Conservation (phyloP, 2,888 invertebrate genomes). For the Heteropelma amictum region DNA sequence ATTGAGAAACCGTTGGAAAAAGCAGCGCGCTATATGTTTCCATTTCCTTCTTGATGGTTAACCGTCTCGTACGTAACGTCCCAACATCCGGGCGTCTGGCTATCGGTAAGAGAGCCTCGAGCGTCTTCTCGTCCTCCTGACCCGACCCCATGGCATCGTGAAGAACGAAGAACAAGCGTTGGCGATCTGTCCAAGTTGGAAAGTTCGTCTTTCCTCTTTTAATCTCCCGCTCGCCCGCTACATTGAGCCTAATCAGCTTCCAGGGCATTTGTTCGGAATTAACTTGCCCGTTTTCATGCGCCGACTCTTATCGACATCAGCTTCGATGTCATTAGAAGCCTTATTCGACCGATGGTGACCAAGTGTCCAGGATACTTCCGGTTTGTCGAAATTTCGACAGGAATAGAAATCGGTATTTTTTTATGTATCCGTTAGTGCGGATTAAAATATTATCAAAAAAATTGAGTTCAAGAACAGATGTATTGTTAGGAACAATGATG, state of each 20-base stretch:
- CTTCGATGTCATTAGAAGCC: too few relatives aligned
- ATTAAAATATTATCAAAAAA: too few relatives aligned
- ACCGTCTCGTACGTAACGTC: neutral
- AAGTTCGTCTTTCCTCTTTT: too few relatives aligned
- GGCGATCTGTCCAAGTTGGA: slow-evolving; percentile 35
- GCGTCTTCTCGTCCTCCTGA: slow-evolving; percentile 52
- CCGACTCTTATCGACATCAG: neutral
- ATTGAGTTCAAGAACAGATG: too few relatives aligned
- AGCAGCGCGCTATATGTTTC: neutral
- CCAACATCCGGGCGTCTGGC: slow-evolving; percentile 24
- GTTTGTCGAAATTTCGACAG: too few relatives aligned
- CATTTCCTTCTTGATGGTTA: slow-evolving; percentile 27
- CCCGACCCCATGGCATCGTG: slow-evolving; percentile 44
- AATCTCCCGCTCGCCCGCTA: neutral
- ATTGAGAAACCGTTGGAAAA: slow-evolving; percentile 40
- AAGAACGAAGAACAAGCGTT: neutral
- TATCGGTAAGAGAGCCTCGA: slow-evolving; percentile 13
- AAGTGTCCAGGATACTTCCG: too few relatives aligned
- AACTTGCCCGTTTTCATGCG: neutral
- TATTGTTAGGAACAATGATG: too few relatives aligned
- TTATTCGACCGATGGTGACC: too few relatives aligned
- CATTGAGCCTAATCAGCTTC: neutral
- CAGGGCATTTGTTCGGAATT: neutral
- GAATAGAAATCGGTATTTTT: too few relatives aligned
- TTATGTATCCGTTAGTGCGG: too few relatives aligned